Evolutionary conservation across 2,797 vertebrate species (phyloP).

Genomic region (Tympanoctomys barrerae): DNA sequence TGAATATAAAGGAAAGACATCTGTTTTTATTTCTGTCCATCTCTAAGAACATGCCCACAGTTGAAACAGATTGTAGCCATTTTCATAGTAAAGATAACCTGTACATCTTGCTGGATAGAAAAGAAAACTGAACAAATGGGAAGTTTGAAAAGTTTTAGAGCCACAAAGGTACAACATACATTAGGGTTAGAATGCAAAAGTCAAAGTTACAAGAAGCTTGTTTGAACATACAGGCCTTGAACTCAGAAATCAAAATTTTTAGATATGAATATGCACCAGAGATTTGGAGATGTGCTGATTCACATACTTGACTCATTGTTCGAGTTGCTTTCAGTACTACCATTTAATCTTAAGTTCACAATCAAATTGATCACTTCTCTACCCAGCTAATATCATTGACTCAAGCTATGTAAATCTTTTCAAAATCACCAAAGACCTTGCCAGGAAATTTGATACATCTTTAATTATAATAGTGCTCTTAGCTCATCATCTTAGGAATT

Average conservation of each 20-base stretch:
- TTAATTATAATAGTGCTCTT: not conserved
- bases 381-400: not conserved
- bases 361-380: not conserved
- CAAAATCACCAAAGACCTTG: not conserved
- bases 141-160: not conserved
- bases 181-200: not conserved
- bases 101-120: not conserved
- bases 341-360: not conserved
- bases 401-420: not conserved
- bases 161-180: not conserved
- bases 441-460: not conserved
- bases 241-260: not conserved
- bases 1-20: not conserved
- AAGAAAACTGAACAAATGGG: not conserved
- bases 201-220: fast-evolving
- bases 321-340: not conserved
- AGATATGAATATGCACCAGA: fast-evolving
- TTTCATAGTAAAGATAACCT: not conserved
- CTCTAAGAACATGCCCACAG: not conserved
- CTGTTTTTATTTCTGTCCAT: not conserved
- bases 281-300: fast-evolving
- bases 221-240: not conserved
- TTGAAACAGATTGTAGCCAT: not conserved
- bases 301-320: not conserved
- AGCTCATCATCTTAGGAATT: not conserved